phyloP scores from a whole-genome alignment of 2,113 vertebrate genomes.

The Abramis brama region DNA sequence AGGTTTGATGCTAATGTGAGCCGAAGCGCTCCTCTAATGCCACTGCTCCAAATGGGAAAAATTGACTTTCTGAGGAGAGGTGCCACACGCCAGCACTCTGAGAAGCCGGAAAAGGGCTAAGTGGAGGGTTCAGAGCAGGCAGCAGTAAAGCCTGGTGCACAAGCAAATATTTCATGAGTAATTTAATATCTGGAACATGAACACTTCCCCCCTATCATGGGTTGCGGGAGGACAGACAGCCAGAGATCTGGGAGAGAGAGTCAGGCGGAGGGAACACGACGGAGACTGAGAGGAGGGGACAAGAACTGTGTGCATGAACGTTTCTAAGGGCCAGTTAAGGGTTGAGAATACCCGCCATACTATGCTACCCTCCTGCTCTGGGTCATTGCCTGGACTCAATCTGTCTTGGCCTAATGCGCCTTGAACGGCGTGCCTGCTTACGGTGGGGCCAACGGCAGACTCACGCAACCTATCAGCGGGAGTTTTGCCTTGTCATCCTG shows the following conservation, averaged over 20 bases:
- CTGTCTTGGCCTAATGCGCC: conserved; percentile 44
- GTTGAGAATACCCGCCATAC: conserved; percentile 45
- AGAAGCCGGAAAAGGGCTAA: conserved; percentile 67
- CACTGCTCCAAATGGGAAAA: conserved; percentile 74
- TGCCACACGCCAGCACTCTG: conserved; percentile 69
- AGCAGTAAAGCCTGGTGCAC: conserved; percentile 69
- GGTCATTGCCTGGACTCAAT: conserved; percentile 47
- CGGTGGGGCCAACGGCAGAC: conserved; percentile 3
- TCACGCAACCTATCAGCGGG: conserved; percentile 32
- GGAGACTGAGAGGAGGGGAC: not conserved
- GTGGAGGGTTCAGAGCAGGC: conserved; percentile 67
- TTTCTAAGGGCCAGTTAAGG: conserved; percentile 26
- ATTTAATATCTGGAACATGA: conserved; percentile 83
- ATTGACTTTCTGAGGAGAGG: conserved; percentile 75
- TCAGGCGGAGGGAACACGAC: not conserved
- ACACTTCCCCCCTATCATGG: conserved; percentile 60
- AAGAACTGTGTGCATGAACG: not conserved
- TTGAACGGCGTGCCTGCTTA: not conserved
- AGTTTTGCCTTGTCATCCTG: conserved; percentile 34
- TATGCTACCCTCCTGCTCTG: conserved; percentile 34
- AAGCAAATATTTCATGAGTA: conserved; percentile 82
- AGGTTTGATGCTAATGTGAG: conserved; percentile 69
- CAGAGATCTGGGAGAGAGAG: conserved; percentile 61
- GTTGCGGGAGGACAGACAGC: conserved; percentile 65
- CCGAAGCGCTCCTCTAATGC: conserved; percentile 71